phyloP scores from a whole-genome alignment of 2,797 vertebrate genomes.

The Brachyrhaphis roseni region DNA sequence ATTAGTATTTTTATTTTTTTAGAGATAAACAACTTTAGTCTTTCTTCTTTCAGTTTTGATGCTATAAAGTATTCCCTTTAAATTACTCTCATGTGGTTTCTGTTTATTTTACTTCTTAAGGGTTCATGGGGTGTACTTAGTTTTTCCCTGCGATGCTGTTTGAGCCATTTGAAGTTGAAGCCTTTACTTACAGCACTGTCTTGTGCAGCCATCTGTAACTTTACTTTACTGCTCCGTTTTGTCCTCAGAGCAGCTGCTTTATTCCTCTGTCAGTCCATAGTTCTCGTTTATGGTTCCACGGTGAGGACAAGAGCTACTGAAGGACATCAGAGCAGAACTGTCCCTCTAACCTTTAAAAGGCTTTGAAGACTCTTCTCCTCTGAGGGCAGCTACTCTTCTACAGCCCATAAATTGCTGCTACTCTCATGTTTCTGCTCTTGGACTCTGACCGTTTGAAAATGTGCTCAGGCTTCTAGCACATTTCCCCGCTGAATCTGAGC shows the following conservation, averaged over 20 bases:
- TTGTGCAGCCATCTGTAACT: not conserved
- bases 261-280: not conserved
- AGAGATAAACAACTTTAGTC: not conserved
- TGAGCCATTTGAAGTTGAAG: not conserved
- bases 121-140: not conserved
- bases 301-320: not conserved
- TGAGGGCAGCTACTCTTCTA: not conserved
- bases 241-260: not conserved
- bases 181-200: not conserved
- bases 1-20: not conserved
- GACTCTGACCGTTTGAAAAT: not conserved
- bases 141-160: not conserved
- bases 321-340: not conserved
- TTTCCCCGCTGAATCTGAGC: too few species aligned
- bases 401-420: not conserved
- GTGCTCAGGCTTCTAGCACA: not conserved
- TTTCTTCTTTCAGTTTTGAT: not conserved
- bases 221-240: not conserved
- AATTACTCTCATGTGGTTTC: not conserved
- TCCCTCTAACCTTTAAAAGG: not conserved
- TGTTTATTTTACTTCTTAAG: not conserved
- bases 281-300: not conserved
- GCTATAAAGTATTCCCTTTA: not conserved
- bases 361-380: conserved; percentile 7
- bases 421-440: not conserved